Base-by-base conservation (phyloP, 2,888 invertebrate genomes). In the Caenorhabditis zanzibari region DNA sequence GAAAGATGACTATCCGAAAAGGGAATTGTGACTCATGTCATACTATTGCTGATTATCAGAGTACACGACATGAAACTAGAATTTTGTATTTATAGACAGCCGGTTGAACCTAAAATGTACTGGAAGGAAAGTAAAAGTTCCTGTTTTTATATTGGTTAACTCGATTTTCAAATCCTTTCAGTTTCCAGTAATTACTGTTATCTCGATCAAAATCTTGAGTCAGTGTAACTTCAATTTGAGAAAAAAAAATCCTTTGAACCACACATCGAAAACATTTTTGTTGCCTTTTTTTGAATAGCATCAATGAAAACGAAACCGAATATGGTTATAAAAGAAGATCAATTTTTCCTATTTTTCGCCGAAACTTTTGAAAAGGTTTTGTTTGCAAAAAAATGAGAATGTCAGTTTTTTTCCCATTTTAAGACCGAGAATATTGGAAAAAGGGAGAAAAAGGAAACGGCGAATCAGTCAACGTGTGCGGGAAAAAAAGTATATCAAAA, bases 361-460 rank as follows among this genome's bases (percentile, higher is more conserved):
- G 16, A 56, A 54, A 69, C 35, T 16, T 26, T 54, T 54, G 56
- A 26, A 58, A 71, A 56, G 24, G 56, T 66, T 69, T 56, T 41
- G 61, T 73, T 52, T 52, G 61, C 59, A 44, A 35, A 49, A 35
- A 4, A 16, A 16, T 22, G 38, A 35, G 24, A 2, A 56, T 16
- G 41, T 38, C n/a, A 38, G 38, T 32, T 26, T 26, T 61, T 38
- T 24, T n/a, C 49, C 14, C 35, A 35, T 49, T 52, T 52, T 66
- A 19, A 49, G 64, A 49, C 5, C 12, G 28, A 32, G 49, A 49
- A 44, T 63, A 24, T 41, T 26, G 10, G 16, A 38, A 47, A 73
- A 49, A 38, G 22, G 19, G 24, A 47, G 24, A 69, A 52, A 35
- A 35, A n/a, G 49, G 32, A 49, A n/a, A 32, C 66, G 7, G 49